phyloP scores from a whole-genome alignment of 2,113 vertebrate genomes.

The Upupa epops region DNA sequence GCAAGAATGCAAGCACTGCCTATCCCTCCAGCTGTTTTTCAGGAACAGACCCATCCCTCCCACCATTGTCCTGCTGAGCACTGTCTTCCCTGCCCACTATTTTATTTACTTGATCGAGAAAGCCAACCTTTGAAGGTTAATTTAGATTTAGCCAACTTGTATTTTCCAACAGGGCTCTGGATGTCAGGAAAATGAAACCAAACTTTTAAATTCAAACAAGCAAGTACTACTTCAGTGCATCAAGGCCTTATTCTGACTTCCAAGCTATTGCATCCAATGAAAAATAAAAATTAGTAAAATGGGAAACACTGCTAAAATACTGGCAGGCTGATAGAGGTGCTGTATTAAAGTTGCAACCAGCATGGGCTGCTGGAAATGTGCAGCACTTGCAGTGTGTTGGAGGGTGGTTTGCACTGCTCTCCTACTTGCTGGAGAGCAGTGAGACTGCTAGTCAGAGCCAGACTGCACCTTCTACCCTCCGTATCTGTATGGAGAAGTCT shows the following conservation, averaged over 20 bases:
- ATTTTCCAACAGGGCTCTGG: background rate
- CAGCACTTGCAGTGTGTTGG: accelerated
- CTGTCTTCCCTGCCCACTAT: accelerated
- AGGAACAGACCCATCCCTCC: accelerated
- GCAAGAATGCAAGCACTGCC: accelerated
- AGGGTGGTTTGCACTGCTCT: background rate
- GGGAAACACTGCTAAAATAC: background rate
- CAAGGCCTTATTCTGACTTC: background rate
- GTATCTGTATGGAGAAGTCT: background rate
- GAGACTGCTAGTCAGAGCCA: background rate
- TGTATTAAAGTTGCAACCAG: background rate
- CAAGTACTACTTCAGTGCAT: background rate
- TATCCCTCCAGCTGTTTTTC: background rate
- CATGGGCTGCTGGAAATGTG: accelerated
- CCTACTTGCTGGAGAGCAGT: accelerated
- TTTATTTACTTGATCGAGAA: background rate
- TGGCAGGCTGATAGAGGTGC: background rate
- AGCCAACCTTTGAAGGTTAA: background rate
- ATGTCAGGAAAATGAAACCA: accelerated
- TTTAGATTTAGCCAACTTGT: background rate
- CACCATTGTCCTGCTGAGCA: accelerated
- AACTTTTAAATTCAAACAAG: background rate
- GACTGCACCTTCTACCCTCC: background rate
- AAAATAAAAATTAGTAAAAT: background rate
- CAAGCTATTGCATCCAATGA: background rate